Evolutionary conservation across 2,888 invertebrate species (phyloP).

Genomic region (Xanthia icteritia): DNA sequence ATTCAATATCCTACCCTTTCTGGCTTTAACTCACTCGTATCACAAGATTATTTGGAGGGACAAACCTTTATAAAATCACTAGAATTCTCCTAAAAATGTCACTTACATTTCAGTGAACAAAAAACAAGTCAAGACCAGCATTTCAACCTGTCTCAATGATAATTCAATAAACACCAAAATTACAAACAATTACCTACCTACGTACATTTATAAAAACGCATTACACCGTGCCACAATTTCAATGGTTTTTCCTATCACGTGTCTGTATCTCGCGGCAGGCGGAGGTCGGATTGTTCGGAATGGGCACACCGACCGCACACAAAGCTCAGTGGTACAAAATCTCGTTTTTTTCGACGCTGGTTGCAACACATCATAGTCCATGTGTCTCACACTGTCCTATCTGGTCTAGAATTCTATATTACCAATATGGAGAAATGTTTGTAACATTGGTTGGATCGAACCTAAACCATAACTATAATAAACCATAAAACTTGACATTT

Average conservation of each 20-base stretch:
- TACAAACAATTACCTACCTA: constrained; percentile 12
- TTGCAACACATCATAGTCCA: constrained; percentile 25
- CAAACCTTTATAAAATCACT: background rate
- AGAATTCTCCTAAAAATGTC: background rate
- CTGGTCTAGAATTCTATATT: background rate
- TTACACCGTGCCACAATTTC: background rate
- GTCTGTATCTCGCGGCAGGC: background rate
- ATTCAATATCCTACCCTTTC: background rate
- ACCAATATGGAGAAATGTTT: background rate
- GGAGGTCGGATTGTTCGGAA: constrained; percentile 19
- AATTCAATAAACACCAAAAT: constrained; percentile 16
- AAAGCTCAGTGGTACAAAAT: constrained; percentile 38
- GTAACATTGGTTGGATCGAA: background rate
- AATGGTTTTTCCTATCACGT: constrained; percentile 25
- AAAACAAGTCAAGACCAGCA: background rate
- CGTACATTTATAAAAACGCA: background rate
- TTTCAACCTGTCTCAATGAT: constrained; percentile 2
- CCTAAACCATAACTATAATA: no score
- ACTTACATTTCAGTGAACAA: background rate
- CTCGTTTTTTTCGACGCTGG: background rate
- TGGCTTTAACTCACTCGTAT: background rate
- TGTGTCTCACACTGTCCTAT: background rate
- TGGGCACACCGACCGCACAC: constrained; percentile 34
- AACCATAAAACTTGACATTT: no score
- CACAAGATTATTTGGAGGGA: background rate